phyloP scores from a whole-genome alignment of 2,113 vertebrate species.

The Chloropsis cyanopogon region DNA sequence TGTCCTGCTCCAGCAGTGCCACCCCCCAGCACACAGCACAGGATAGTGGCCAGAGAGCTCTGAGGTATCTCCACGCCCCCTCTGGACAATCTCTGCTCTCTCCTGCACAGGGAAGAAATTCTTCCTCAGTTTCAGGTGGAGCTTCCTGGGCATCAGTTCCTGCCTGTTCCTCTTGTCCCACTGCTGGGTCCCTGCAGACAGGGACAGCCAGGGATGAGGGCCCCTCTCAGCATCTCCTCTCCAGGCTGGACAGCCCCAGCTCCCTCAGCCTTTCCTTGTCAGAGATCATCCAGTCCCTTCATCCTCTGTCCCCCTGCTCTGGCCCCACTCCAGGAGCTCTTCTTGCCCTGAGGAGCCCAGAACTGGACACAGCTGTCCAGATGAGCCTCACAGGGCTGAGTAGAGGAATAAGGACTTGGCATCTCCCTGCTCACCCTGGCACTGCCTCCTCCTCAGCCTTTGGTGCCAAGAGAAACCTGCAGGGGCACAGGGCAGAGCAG shows the following conservation, averaged over 20 bases:
- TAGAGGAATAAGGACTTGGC: background rate
- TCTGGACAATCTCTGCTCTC: background rate
- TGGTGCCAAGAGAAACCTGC: background rate
- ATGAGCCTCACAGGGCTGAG: background rate
- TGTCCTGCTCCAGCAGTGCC: background rate
- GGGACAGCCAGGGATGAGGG: background rate
- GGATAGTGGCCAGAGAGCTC: background rate
- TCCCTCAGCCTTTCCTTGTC: background rate
- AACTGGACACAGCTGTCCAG: background rate
- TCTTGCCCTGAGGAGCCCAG: background rate
- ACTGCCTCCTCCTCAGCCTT: background rate
- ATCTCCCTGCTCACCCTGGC: background rate
- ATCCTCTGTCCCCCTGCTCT: background rate
- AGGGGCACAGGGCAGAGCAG: background rate
- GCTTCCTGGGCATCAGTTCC: background rate
- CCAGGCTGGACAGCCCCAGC: background rate
- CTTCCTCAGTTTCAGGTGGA: background rate
- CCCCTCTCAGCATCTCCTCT: background rate
- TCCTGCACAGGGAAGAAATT: background rate
- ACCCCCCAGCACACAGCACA: background rate
- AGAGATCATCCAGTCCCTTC: background rate
- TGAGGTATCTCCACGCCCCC: background rate
- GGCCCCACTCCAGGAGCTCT: background rate
- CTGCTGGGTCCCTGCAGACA: background rate
- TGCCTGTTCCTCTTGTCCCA: background rate